Percentiles rank a stretch among this genome's conserved stretches.
phyloP scores from a whole-genome alignment of 2,113 vertebrate species.

The Oryzias javanicus region DNA sequence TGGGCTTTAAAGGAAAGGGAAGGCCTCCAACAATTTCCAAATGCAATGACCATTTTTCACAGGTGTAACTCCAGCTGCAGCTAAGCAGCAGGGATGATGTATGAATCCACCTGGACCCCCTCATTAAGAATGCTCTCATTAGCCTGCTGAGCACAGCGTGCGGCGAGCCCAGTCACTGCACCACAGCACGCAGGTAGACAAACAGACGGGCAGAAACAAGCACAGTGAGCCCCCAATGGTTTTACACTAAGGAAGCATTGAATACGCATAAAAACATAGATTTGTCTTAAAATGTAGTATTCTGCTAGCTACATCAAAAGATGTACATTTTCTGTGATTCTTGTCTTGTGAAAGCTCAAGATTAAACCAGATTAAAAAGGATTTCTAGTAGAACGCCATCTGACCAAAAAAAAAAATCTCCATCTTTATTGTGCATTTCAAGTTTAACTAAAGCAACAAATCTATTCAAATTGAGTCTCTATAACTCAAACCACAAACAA shows the following conservation, averaged over 20 bases:
- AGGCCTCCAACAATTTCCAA: conserved; percentile 56
- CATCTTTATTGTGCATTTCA: too few relatives aligned
- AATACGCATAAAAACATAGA: too few relatives aligned
- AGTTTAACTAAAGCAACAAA: too few relatives aligned
- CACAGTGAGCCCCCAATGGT: conserved; percentile 9
- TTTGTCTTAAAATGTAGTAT: too few relatives aligned
- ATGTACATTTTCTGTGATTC: too few relatives aligned
- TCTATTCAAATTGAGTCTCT: too few relatives aligned
- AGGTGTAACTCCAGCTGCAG: conserved; percentile 54
- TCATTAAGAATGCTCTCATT: conserved; percentile 68
- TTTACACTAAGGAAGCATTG: neutral
- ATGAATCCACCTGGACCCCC: conserved; percentile 56
- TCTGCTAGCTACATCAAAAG: too few relatives aligned
- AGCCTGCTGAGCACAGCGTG: conserved; percentile 46
- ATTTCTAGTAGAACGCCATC: too few relatives aligned
- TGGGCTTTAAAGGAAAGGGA: conserved; percentile 40
- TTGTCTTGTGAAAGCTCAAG: too few relatives aligned
- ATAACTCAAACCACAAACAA: too few relatives aligned
- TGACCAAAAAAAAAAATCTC: too few relatives aligned
- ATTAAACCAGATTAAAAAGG: too few relatives aligned
- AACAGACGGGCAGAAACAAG: conserved; percentile 54
- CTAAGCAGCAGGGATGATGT: conserved; percentile 58
- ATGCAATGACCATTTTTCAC: conserved; percentile 61
- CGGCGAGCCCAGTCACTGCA: conserved; percentile 49
- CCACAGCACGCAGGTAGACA: conserved; percentile 38